Evolutionary conservation across 2,797 vertebrate genomes (phyloP), one percentile per base, ranked within the genome.

Genomic region (Scolopax bukidnonensis): DNA sequence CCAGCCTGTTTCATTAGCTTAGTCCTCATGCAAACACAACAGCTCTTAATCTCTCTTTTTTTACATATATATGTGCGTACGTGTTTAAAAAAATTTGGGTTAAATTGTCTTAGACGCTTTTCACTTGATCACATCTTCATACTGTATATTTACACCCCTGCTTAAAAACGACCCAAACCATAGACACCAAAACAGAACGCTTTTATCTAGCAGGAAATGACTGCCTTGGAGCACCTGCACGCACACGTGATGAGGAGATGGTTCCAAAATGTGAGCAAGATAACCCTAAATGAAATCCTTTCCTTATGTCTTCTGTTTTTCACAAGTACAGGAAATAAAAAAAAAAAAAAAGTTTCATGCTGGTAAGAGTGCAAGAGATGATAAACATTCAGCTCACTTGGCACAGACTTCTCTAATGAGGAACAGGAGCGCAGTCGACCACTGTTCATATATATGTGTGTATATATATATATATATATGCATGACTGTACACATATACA

Each of bases 171-270:
- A 61, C 69, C 69, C 69, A 51, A 38, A 56, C 1, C 12, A 57
- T 41, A 45, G 73, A 53, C 79, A 88, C 70, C 33, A 57, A 60
- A 82, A 6, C 3, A 20, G 92, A 94, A 69, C 61, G 73, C 73
- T 86, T 94, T 82, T 59, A 75, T 93, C 67, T 82, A 32, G 47
- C 80, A 84, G 93, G 93, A 96, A 90, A 48, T 84, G 1, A 54
- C 92, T 84, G 79, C 50, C 54, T 95, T 63, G 11, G 12, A 78
- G 54, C 94, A 96, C 93, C 95, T 96, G 96, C 85, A 25, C 32
- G 11, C 27, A 57, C 93, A 90, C 64, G 38, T 73, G 79, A 61
- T 2, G 25, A 65, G 43, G 41, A 83, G 61, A 47, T 36, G 50
- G 85, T 74, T 96, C 85, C 76, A 84, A 93, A 88, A 50, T 78